These are phyloP conservation scores for Limanda limanda DNA, from an alignment of 2,113 vertebrate species.

Conservation along the genomic window DNA sequence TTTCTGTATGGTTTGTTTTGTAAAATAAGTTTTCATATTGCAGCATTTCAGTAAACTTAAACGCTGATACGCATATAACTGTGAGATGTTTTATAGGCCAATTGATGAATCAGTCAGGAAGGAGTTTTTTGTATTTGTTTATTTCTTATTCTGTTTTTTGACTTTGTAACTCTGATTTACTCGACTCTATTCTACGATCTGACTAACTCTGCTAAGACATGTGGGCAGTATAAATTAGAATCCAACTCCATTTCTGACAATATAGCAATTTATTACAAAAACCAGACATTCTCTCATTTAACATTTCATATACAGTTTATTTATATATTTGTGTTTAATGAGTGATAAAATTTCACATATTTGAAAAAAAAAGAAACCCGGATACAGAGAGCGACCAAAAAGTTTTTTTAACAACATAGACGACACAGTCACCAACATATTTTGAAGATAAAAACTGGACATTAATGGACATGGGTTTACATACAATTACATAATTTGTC, in stretches of 20 bases:
- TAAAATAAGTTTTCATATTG: too few species aligned
- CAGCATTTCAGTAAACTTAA: too few species aligned
- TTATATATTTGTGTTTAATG: conserved; percentile 80
- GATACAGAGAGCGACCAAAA: conserved; percentile 58
- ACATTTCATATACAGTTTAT: conserved; percentile 82
- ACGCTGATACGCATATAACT: too few species aligned
- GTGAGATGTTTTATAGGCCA: too few species aligned
- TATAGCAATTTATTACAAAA: conserved; percentile 87
- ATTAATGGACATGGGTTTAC: conserved; percentile 60
- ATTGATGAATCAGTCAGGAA: too few species aligned
- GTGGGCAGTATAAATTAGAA: conserved; percentile 15
- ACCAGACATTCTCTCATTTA: conserved; percentile 73
- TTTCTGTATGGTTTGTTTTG: too few species aligned
- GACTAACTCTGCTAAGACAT: neutral
- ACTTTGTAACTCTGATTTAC: too few species aligned
- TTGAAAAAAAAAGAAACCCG: conserved; percentile 55
- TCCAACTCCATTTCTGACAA: conserved; percentile 52
- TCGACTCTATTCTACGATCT: too few species aligned
- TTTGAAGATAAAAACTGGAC: conserved; percentile 49
- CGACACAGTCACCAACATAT: conserved; percentile 57
- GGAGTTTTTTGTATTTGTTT: too few species aligned
- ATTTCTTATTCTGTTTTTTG: too few species aligned
- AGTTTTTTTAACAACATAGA: conserved; percentile 51
- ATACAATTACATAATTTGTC: conserved; percentile 54
- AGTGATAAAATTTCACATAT: conserved; percentile 76